phyloP scores from a whole-genome alignment of 2,797 vertebrate species.

The Adelosebastes latens region DNA sequence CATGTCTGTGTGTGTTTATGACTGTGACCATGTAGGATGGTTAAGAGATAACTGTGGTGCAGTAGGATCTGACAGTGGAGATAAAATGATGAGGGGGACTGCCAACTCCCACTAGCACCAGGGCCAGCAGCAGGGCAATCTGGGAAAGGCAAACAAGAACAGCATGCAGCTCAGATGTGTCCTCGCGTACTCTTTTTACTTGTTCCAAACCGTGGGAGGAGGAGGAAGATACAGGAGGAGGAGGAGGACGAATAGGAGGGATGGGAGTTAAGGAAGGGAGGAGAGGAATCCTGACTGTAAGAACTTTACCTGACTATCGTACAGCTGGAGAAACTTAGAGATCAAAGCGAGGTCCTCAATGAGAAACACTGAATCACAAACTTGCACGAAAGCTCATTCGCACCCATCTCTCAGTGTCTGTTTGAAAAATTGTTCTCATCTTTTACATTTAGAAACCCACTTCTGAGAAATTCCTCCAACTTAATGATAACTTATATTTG shows the following conservation, averaged over 20 bases:
- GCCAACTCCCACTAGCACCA: conserved; percentile 42
- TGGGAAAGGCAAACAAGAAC: conserved; percentile 62
- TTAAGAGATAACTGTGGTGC: conserved; percentile 1
- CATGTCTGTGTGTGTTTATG: neutral
- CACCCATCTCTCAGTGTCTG: neutral
- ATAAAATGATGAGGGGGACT: conserved; percentile 19
- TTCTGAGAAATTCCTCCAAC: conserved; percentile 11
- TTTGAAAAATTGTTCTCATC: neutral
- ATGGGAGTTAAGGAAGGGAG: conserved; percentile 10
- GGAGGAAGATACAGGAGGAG: conserved; percentile 7
- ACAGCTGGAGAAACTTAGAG: conserved; percentile 61
- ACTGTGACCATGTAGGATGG: neutral
- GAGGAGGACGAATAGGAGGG: conserved; percentile 30
- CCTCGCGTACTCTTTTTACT: conserved; percentile 12
- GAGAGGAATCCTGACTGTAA: conserved; percentile 12
- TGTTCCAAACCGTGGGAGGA: conserved; percentile 41
- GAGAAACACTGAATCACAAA: conserved; percentile 4
- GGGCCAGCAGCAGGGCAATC: conserved; percentile 56
- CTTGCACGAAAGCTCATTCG: neutral
- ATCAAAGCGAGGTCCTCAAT: conserved; percentile 21
- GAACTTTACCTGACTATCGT: conserved; percentile 30
- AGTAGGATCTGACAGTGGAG: conserved; percentile 29
- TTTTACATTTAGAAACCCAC: neutral
- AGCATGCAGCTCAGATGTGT: conserved; percentile 61
- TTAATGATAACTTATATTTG: conserved; percentile 3